Evolutionary conservation across 2,888 invertebrate species (phyloP), one percentile per base, ranked within the genome.

Genomic region (Adineta ricciae): DNA sequence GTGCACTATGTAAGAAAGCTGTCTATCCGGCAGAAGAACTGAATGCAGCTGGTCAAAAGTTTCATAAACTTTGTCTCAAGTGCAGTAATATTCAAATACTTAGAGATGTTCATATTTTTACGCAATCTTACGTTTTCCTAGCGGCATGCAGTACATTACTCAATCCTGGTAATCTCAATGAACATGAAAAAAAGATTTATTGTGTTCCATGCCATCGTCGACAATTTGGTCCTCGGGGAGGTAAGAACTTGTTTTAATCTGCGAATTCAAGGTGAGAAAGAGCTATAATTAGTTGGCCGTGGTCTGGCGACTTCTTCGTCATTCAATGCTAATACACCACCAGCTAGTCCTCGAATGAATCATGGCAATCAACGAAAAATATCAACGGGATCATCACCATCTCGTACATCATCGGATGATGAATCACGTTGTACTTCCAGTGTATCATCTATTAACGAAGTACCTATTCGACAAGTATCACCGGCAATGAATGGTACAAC

Each of bases 1-100:
- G 85, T 49, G 84, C 78, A 32, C 36, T 73, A 54, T 85, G 85
- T 72, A 83, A 84, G 36, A 83, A 85, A 84, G 21, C 54, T 8
- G 85, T 85, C 21, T 85, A 84, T 78, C 73, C 78, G 82, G 85
- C 85, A 9, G 85, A 85, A 52, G 85, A 85, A 82, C 38, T 56
- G 0, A 50, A 38, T 52, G 85, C 73, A 36, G 85, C 85, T 46
- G 83, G 83, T 32, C 83, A 85, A 83, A 85, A 83, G 38, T 85
- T n/a, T 41, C 85, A 85, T 49, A 84, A 84, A 84, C 41, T 85
- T 4, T 85, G 85, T 32, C 83, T 83, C 49, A 85, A 85, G 56
- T 85, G 85, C 49, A 38, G 73, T 78, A 78, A 41, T 11, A 24
- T 21, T 21, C 38, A 3, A 9, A 27, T 19, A 9, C 7, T 38